Conservation (phyloP, 2,797 vertebrate genomes). For the Sebastolobus alascanus region DNA sequence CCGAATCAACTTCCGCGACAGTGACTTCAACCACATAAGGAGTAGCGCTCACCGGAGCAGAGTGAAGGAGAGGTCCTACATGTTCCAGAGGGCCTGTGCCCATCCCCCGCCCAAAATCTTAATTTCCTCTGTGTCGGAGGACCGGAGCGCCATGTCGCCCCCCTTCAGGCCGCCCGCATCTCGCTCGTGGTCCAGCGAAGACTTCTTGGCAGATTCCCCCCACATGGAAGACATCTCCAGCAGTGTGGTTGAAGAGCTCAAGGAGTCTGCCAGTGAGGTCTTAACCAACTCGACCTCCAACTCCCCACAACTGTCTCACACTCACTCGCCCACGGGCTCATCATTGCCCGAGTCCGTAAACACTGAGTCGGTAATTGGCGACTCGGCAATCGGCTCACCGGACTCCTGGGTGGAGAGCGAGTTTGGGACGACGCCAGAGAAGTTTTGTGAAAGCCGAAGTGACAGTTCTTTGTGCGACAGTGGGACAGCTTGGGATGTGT, state of each 20-base stretch:
- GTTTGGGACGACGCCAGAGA: constrained; percentile 50
- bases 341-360: constrained; percentile 58
- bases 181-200: constrained; percentile 74
- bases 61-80: constrained; percentile 81
- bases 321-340: constrained; percentile 71
- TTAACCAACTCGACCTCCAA: constrained; percentile 30
- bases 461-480: constrained; percentile 77
- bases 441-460: constrained; percentile 65
- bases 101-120: constrained; percentile 88
- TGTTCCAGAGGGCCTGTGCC: constrained; percentile 83
- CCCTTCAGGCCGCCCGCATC: constrained; percentile 31
- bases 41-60: constrained; percentile 82
- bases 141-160: constrained; percentile 46
- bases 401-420: constrained; percentile 84
- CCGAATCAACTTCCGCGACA: constrained; percentile 84
- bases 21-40: constrained; percentile 78
- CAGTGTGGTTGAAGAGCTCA: constrained; percentile 3
- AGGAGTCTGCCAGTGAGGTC: constrained; percentile 53
- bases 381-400: constrained; percentile 81
- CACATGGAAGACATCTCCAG: constrained; percentile 26
- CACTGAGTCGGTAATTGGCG: constrained; percentile 51
- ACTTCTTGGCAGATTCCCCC: constrained; percentile 67
- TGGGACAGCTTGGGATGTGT: constrained; percentile 69
- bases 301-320: constrained; percentile 69
- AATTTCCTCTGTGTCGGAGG: constrained; percentile 83